These are phyloP conservation scores for Rhopalosiphum nymphaeae DNA, from an alignment of 2,888 invertebrate species.

Conservation along the genomic window DNA sequence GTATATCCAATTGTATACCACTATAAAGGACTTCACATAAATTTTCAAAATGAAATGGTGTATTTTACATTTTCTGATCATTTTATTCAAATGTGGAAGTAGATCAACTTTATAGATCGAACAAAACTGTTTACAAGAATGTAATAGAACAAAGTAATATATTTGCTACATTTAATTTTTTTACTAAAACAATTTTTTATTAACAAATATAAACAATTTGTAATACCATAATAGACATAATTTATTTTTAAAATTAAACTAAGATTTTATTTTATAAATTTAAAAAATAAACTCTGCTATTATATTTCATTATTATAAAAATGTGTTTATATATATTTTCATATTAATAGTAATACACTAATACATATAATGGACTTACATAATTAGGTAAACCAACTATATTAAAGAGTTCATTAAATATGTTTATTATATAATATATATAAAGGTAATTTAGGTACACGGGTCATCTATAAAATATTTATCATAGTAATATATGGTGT, in stretches of 20 bases:
- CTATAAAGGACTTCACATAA: not conserved
- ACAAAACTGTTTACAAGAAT: not conserved
- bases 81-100: not conserved
- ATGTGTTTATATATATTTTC: not conserved
- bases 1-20: not conserved
- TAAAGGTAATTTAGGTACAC: no score
- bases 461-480: not conserved
- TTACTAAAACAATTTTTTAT: not conserved
- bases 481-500: not conserved
- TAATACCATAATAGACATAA: not conserved
- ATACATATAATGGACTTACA: not conserved
- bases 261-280: not conserved
- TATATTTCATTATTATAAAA: not conserved
- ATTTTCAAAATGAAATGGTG: not conserved
- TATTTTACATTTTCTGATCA: constrained; percentile 16
- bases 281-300: not conserved
- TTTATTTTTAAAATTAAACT: not conserved
- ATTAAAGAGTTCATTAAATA: not conserved
- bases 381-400: not conserved
- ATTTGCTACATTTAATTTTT: not conserved
- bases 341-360: not conserved
- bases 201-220: not conserved
- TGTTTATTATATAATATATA: not conserved
- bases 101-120: not conserved
- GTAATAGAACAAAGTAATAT: not conserved